Base-by-base conservation (phyloP, 2,888 invertebrate species). In the Hemicrepidius hirtus region DNA sequence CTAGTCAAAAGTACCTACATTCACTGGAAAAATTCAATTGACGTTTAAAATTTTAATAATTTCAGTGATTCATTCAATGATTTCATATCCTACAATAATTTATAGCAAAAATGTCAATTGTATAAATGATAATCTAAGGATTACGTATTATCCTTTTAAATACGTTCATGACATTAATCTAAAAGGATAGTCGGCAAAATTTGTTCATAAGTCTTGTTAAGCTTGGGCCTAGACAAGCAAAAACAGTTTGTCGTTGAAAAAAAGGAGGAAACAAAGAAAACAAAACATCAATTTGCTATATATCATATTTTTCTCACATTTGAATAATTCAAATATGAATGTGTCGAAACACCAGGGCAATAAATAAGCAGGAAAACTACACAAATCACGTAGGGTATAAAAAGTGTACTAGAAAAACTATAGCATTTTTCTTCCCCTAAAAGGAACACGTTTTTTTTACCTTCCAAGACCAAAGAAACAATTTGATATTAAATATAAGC, bases 251-350 rank as follows among this genome's bases (percentile, higher is more conserved):
- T 21, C 40, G 41, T n/a, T n/a, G 12, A 13, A 40, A 41, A 44
- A 44, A 44, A 44, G 10, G 3, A 44, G 21, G 28, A 53, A 63
- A n/a, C 21, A 64, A 32, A n/a, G 28, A 64, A 32, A 44, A 55
- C 20, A 57, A 57, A 24, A 37, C 57, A 53, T 62, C 70, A 55
- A 70, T 70, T 64, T 57, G 18, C 35, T 44, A 70, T 70, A 62
- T 63, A 71, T 71, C 44, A 44, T 63, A 28, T 35, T 35, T 53
- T 46, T 50, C 28, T 53, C 46, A 35, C 37, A 67, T 71, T 67
- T 67, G 71, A 71, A 71, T 71, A 71, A 67, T 67, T 67, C 71
- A 67, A 60, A 68, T 71, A 66, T 66, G 66, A 71, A 68, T 28
- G 70, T 70, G 64, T 70, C 64, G 70, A 70, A 70, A 57, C 64